phyloP scores from a whole-genome alignment of 2,797 vertebrate genomes.

The Microctenopoma lineatum region DNA sequence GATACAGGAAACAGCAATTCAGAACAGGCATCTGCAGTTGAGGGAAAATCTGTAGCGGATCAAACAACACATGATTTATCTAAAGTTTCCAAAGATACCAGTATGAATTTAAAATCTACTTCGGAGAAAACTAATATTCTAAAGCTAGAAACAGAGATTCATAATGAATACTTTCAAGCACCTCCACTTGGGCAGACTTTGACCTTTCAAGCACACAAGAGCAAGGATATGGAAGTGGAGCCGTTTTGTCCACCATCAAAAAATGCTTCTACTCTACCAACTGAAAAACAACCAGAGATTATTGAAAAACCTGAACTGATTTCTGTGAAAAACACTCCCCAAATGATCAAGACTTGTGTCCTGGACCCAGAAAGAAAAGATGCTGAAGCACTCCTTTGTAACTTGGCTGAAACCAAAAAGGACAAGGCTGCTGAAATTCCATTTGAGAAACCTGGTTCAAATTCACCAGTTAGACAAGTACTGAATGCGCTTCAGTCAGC shows the following conservation, averaged over 20 bases:
- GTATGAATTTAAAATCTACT: constrained; percentile 55
- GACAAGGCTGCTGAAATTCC: constrained; percentile 56
- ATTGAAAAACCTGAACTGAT: constrained; percentile 33
- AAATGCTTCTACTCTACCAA: constrained; percentile 14
- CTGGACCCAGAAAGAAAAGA: constrained; percentile 49
- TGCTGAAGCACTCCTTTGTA: constrained; percentile 36
- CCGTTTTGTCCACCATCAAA: constrained; percentile 15
- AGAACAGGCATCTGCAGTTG: constrained; percentile 23
- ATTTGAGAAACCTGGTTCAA: constrained; percentile 70
- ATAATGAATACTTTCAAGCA: constrained; percentile 80
- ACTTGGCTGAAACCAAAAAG: constrained; percentile 64
- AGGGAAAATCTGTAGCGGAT: constrained; percentile 34
- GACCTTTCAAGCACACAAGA: constrained; percentile 58
- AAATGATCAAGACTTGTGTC: constrained; percentile 23
- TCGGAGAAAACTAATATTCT: constrained; percentile 76
- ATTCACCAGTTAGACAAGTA: constrained; percentile 78
- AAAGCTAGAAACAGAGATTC: constrained; percentile 76
- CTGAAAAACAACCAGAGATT: constrained; percentile 31
- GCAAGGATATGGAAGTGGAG: constrained; percentile 44
- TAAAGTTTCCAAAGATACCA: constrained; percentile 49
- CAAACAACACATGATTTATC: constrained; percentile 6
- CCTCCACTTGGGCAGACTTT: constrained; percentile 77
- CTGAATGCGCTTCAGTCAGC: constrained; percentile 79
- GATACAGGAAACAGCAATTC: constrained; percentile 19
- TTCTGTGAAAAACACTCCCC: constrained; percentile 27